Percentiles rank a stretch among this genome's conserved stretches.
These are phyloP conservation scores for Rhinoraja longicauda DNA, from an alignment of 2,797 vertebrate species.

Conservation along the genomic window DNA sequence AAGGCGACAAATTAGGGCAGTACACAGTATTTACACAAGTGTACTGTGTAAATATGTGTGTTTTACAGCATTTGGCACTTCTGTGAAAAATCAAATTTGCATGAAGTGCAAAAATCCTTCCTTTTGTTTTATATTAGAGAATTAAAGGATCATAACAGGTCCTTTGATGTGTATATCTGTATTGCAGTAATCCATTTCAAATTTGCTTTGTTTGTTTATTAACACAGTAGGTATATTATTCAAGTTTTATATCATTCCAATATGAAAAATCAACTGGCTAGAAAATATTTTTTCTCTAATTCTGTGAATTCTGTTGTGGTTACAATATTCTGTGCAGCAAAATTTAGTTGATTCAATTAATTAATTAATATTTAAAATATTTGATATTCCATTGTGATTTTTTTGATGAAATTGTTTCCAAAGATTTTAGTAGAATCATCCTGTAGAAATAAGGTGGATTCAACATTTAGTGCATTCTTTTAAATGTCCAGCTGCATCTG, in stretches of 20 bases:
- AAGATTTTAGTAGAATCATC: background rate
- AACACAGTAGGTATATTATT: background rate
- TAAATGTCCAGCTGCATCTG: background rate
- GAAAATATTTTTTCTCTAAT: background rate
- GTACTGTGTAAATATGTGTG: background rate
- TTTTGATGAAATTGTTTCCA: background rate
- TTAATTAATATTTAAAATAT: background rate
- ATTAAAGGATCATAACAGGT: background rate
- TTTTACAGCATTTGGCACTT: background rate
- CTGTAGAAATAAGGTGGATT: background rate
- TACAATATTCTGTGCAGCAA: background rate
- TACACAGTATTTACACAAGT: background rate
- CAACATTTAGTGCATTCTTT: background rate
- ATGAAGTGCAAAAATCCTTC: background rate
- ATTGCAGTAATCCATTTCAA: background rate
- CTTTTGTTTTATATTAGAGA: background rate
- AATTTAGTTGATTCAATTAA: background rate
- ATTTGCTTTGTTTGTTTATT: background rate
- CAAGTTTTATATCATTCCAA: background rate
- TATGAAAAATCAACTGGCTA: background rate
- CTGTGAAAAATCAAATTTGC: constrained; percentile 11
- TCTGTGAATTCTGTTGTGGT: background rate
- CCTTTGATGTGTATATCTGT: background rate
- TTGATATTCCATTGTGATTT: background rate
- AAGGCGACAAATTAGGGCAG: background rate